phyloP scores from a whole-genome alignment of 2,797 vertebrate genomes.

The Spinus olivaceus region DNA sequence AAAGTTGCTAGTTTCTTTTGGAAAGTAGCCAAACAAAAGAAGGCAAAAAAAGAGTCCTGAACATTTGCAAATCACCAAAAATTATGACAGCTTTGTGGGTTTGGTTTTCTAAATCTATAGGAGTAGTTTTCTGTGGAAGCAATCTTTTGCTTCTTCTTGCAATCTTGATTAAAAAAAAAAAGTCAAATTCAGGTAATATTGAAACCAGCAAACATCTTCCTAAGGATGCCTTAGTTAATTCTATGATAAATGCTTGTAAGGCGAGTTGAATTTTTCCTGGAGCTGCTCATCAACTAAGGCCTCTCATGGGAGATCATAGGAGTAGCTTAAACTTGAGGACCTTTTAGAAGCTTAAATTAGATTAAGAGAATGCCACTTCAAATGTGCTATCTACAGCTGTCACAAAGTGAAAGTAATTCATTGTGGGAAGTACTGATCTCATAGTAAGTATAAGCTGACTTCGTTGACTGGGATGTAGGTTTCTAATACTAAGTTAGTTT shows the following conservation, averaged over 20 bases:
- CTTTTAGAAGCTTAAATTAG: not conserved
- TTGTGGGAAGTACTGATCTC: not conserved
- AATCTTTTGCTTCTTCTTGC: not conserved
- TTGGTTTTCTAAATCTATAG: not conserved
- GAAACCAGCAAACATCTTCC: not conserved
- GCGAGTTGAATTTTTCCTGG: not conserved
- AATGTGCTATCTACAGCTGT: not conserved
- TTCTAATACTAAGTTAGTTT: constrained; percentile 14
- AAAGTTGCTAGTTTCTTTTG: not conserved
- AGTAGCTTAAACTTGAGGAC: not conserved
- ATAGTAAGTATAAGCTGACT: not conserved
- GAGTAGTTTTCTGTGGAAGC: not conserved
- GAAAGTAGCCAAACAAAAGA: not conserved
- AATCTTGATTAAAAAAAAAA: not conserved
- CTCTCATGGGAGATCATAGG: not conserved
- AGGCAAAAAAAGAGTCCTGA: not conserved
- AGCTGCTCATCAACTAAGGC: not conserved
- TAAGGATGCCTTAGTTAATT: not conserved
- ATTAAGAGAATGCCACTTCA: not conserved
- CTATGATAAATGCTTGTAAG: not conserved
- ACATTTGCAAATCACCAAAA: not conserved
- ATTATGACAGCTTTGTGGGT: not conserved
- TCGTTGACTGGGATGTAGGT: not conserved
- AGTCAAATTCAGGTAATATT: not conserved
- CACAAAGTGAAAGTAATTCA: not conserved